Evolutionary conservation across 2,113 vertebrate genomes (phyloP).

Genomic region (Cyanocitta stelleri): DNA sequence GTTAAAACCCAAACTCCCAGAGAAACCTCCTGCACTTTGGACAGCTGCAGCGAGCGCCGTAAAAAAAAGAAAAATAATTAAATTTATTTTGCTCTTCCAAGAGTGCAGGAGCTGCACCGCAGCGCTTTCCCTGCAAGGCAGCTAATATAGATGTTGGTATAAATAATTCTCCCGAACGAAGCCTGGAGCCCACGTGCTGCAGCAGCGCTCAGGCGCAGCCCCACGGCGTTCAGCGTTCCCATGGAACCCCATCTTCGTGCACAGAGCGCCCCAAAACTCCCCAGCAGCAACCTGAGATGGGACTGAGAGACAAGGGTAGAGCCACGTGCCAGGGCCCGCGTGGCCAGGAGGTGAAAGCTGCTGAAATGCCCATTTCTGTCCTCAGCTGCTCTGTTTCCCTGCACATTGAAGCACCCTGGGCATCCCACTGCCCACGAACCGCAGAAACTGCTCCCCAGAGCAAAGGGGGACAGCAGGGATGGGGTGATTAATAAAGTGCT

Average conservation of each 20-base stretch:
- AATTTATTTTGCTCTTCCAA: not conserved
- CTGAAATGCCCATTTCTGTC: not conserved
- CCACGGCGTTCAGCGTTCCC: not conserved
- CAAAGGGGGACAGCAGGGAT: not conserved
- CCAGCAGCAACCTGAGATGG: not conserved
- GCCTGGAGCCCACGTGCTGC: not conserved
- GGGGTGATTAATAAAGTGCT: not conserved
- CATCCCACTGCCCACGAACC: not conserved
- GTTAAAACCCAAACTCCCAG: not conserved
- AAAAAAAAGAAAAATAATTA: not conserved
- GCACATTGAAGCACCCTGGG: not conserved
- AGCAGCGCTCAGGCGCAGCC: not conserved
- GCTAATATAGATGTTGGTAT: not conserved
- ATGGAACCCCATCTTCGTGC: not conserved
- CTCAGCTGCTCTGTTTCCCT: not conserved
- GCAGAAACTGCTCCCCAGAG: not conserved
- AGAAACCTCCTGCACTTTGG: not conserved
- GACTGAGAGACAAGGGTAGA: not conserved
- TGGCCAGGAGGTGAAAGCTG: not conserved
- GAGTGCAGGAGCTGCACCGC: not conserved
- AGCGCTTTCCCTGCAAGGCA: not conserved
- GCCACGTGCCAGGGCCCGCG: not conserved
- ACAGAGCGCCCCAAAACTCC: not conserved
- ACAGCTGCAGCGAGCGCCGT: rapidly evolving
- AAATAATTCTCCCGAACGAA: not conserved